A percentile compares a stretch with the other conserved stretches of the same genome.
Conservation (phyloP, 2,113 vertebrate genomes). For the human region GRCh38 chr22:47925501-47926000, state of each 20-base stretch:
- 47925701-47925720: background rate
- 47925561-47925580: no score
- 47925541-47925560: no score
- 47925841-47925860: fast-evolving
- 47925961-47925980: fast-evolving
- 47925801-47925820: background rate
- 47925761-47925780: background rate
- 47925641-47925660: no score
- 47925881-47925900: fast-evolving
- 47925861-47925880: background rate
- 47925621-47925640: background rate
- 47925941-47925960: background rate
- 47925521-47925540: fast-evolving
- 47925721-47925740: background rate
- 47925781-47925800: fast-evolving
- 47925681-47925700: background rate
- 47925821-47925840: background rate
- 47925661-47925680: background rate
- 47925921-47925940: fast-evolving
- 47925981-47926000: background rate
- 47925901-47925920: fast-evolving
- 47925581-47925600: background rate
- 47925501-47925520: no score
- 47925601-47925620: background rate
- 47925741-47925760: background rate